phyloP scores from a whole-genome alignment of 1,140 invertebrate species.

The Bombyx mandarina region DNA sequence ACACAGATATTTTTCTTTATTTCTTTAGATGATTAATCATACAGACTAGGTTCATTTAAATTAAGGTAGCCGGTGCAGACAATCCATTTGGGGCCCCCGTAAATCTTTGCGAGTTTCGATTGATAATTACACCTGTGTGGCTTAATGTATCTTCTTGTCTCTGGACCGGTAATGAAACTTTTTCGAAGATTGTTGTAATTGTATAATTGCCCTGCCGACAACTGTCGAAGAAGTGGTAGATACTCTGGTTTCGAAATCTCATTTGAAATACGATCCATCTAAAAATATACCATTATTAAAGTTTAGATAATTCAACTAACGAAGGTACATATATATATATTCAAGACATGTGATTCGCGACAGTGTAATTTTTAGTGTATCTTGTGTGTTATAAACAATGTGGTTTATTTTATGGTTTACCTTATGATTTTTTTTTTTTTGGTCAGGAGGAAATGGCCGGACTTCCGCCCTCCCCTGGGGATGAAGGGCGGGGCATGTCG shows the following conservation, averaged over 20 bases:
- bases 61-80: slow-evolving; percentile 60
- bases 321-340: neutral
- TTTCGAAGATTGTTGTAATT: slow-evolving; percentile 36
- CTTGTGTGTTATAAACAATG: too few species aligned
- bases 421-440: too few species aligned
- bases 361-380: too few species aligned
- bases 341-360: slow-evolving; percentile 1
- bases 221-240: slow-evolving; percentile 37
- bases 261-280: slow-evolving; percentile 52
- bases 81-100: slow-evolving; percentile 58
- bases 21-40: slow-evolving; percentile 28
- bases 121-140: slow-evolving; percentile 60
- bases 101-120: slow-evolving; percentile 40
- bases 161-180: slow-evolving; percentile 38
- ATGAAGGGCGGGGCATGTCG: too few species aligned
- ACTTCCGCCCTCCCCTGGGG: too few species aligned
- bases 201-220: slow-evolving; percentile 36
- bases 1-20: too few species aligned
- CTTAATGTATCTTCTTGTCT: slow-evolving; percentile 56
- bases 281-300: slow-evolving; percentile 15
- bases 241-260: slow-evolving; percentile 57
- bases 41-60: slow-evolving; percentile 54
- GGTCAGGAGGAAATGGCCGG: too few species aligned
- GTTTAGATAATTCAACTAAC: too few species aligned
- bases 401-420: too few species aligned